These are phyloP conservation scores for Eristalis intricaria DNA, from an alignment of 2,888 invertebrate genomes.

Conservation along the genomic window DNA sequence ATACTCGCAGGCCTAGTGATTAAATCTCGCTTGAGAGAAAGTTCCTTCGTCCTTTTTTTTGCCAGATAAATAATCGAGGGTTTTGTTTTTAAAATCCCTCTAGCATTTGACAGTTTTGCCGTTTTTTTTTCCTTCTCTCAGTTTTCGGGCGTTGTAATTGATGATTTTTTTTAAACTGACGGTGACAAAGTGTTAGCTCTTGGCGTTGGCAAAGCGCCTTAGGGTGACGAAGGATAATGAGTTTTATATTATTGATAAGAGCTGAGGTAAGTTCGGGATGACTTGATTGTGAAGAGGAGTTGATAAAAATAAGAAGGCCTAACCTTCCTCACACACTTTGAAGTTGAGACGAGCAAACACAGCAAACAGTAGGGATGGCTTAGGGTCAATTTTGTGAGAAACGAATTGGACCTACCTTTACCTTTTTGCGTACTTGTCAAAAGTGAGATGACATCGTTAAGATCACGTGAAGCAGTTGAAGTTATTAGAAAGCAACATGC, in stretches of 20 bases:
- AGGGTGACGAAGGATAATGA: constrained; percentile 58
- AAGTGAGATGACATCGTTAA: no score
- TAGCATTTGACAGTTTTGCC: neutral
- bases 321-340: neutral
- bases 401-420: no score
- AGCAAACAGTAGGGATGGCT: no score
- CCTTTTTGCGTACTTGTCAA: no score
- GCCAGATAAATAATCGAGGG: constrained; percentile 51
- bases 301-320: neutral
- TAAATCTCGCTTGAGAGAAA: constrained; percentile 59
- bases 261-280: neutral
- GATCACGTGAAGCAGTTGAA: no score
- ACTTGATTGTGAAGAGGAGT: neutral
- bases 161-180: constrained; percentile 62
- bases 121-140: neutral
- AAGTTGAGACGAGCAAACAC: no score
- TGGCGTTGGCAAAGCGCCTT: constrained; percentile 31
- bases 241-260: constrained; percentile 36
- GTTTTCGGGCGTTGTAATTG: constrained; percentile 46
- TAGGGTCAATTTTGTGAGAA: no score
- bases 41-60: constrained; percentile 42
- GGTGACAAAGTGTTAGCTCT: constrained; percentile 62
- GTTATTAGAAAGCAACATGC: no score
- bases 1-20: constrained; percentile 51
- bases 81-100: constrained; percentile 10